Evolutionary conservation across 2,113 vertebrate species (phyloP), one percentile per base, ranked within the genome.

Genomic region (Gymnorhina tibicen): DNA sequence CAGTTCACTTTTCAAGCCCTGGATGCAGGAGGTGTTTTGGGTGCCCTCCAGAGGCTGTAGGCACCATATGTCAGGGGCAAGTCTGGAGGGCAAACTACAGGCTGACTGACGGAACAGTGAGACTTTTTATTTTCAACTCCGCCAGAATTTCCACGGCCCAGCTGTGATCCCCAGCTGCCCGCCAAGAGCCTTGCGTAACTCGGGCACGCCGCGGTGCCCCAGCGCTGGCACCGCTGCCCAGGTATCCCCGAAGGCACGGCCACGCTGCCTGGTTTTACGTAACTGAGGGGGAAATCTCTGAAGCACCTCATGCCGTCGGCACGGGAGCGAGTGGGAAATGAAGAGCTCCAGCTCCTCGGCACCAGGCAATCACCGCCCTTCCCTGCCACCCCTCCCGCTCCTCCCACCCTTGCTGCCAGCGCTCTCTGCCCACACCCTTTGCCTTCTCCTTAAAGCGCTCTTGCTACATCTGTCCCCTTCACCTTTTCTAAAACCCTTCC

Each of bases 51-150:
- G 91, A 62, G 69, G 17, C 56, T 50, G 47, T 23, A n/a, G 50
- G 74, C 81, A 62, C 81, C 93, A 68, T 84, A 87, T 82, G 80
- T 91, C 83, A 93, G 39, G 39, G 32, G 69, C 37, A 64, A 70
- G 27, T 69, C 49, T 72, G 81, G 88, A 84, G 88, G 79, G 87
- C 79, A 87, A 83, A 55, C 74, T 77, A 19, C 50, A 50, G 69
- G 58, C 69, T 47, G 64, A 9, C 68, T 73, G 91, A 94, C 91
- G 88, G 80, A 83, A 86, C 52, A 52, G 44, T 13, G 92, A 72
- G 79, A 42, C 52, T 91, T 96, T 96, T 93, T 93, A 68, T 92
- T 91, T 95, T 91, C 67, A 77, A 70, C 68, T 84, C 24, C 4
- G 75, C 58, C 76, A 62, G 77, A 90, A 56, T 58, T 67, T 50